Conservation (phyloP, 2,888 invertebrate genomes). For the Phyto melanocephala region DNA sequence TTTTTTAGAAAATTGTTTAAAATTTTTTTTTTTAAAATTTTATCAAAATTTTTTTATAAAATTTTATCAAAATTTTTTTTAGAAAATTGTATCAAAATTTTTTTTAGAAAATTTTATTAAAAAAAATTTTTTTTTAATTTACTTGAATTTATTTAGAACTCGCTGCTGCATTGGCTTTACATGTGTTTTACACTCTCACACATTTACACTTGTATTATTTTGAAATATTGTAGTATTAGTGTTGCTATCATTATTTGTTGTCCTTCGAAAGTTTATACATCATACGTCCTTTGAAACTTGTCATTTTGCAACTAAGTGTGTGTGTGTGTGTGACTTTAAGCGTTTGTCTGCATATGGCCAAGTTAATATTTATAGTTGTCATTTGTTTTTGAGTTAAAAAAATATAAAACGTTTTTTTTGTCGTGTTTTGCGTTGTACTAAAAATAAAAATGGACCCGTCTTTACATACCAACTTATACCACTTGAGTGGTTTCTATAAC, state of each 20-base stretch:
- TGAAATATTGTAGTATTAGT: not conserved
- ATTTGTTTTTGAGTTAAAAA: conserved; percentile 36
- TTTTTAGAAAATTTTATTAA: no score
- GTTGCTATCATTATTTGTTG: conserved; percentile 8
- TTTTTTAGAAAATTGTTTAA: no score
- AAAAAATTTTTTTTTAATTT: no score
- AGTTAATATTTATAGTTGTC: conserved; percentile 54
- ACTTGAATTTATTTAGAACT: no score
- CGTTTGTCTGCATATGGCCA: conserved; percentile 20
- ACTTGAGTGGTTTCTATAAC: conserved; percentile 45
- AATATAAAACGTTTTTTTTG: conserved; percentile 14
- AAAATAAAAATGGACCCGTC: conserved; percentile 18
- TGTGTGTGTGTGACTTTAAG: not conserved
- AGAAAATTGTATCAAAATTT: no score
- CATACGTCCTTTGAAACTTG: conserved; percentile 26
- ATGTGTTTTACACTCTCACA: not conserved
- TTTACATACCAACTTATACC: conserved; percentile 34
- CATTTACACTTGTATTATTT: not conserved
- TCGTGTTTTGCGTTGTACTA: not conserved
- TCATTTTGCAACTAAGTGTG: not conserved
- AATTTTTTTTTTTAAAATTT: no score
- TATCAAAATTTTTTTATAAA: no score
- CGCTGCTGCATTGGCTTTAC: not conserved
- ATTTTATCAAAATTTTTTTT: no score
- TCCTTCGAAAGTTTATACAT: conserved; percentile 20